Conservation (phyloP, 2,888 invertebrate species). For the Pocota personata region DNA sequence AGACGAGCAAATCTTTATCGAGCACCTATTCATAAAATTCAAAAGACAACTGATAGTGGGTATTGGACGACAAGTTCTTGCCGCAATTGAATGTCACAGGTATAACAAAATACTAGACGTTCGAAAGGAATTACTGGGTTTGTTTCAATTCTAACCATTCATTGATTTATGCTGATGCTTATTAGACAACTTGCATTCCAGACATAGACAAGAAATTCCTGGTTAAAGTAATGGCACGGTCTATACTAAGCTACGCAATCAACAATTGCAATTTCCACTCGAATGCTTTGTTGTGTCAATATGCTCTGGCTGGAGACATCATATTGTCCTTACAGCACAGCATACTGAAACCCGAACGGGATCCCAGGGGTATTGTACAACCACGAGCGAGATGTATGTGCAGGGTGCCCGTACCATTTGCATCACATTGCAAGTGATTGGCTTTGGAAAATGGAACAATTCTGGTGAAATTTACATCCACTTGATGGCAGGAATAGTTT, state of each 20-base stretch:
- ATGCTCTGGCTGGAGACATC: constrained; percentile 79
- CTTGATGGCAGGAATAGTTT: neutral
- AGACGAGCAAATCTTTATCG: constrained; percentile 79
- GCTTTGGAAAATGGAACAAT: neutral
- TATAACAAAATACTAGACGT: constrained; percentile 78
- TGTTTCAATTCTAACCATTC: neutral
- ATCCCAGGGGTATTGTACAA: constrained; percentile 60
- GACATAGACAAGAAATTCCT: constrained; percentile 79
- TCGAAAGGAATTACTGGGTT: constrained; percentile 78
- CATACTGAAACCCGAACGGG: constrained; percentile 76
- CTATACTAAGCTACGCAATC: constrained; percentile 79
- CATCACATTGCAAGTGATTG: constrained; percentile 16
- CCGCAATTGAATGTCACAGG: constrained; percentile 79
- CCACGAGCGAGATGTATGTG: constrained; percentile 53
- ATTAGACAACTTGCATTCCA: constrained; percentile 29
- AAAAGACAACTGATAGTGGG: constrained; percentile 80
- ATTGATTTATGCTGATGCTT: neutral
- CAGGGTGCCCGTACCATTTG: constrained; percentile 19
- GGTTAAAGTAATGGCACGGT: constrained; percentile 77
- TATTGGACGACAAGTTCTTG: constrained; percentile 79
- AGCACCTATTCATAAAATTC: constrained; percentile 80
- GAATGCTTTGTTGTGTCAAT: constrained; percentile 77
- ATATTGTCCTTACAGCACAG: constrained; percentile 79
- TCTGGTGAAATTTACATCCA: neutral
- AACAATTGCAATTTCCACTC: constrained; percentile 79